Evolutionary conservation across 2,113 vertebrate genomes (phyloP).

Genomic region (Cromileptes altivelis): DNA sequence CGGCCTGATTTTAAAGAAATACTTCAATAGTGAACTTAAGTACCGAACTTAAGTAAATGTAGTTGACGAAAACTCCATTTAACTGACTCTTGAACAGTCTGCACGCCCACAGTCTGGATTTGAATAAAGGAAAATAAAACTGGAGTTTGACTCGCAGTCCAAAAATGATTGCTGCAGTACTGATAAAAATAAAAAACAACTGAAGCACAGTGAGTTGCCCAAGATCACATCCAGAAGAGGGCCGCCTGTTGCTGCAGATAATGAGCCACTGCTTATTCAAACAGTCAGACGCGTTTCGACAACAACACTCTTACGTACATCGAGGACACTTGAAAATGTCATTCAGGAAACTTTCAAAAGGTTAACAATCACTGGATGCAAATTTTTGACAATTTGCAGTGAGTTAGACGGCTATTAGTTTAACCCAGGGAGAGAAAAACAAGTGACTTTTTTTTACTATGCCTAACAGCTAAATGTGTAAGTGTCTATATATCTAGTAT

Average conservation of each 20-base stretch:
- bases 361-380: conserved; percentile 31
- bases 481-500: no score
- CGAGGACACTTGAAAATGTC: conserved; percentile 37
- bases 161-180: not conserved
- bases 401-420: conserved; percentile 11
- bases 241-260: not conserved
- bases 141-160: not conserved
- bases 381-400: conserved; percentile 24
- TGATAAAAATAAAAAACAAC: not conserved
- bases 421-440: not conserved
- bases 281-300: conserved; percentile 1
- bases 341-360: conserved; percentile 44
- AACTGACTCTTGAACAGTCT: not conserved
- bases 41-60: not conserved
- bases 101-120: not conserved
- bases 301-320: not conserved
- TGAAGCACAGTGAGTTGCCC: not conserved
- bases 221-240: no score
- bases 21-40: not conserved
- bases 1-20: not conserved
- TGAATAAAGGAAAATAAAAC: not conserved
- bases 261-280: conserved; percentile 16
- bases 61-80: not conserved
- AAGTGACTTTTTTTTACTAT: no score
- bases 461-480: no score